Base-by-base conservation (phyloP, 2,888 invertebrate species). In the Siphlonurus alternatus region DNA sequence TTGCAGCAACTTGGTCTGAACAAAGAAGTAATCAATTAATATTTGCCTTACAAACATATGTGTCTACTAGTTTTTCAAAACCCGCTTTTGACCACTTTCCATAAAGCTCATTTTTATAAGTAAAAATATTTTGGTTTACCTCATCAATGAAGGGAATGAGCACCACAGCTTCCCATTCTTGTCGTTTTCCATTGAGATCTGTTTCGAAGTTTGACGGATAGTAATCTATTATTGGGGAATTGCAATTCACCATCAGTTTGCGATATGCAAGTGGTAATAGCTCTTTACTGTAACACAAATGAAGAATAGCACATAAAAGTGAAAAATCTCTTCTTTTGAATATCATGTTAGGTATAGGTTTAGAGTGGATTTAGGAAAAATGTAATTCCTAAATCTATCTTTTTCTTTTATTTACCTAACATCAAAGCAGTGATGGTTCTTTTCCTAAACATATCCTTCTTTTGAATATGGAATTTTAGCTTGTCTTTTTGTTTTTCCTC, bases 81-180 rank as follows among this genome's bases (percentile, higher is more conserved):
- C n/a, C n/a, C n/a, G n/a, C n/a, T n/a, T n/a, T n/a, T n/a, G n/a
- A n/a, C n/a, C n/a, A n/a, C n/a, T n/a, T n/a, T n/a, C n/a, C n/a
- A n/a, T n/a, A n/a, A n/a, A n/a, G n/a, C n/a, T n/a, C n/a, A n/a
- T n/a, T n/a, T n/a, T n/a, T n/a, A n/a, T n/a, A n/a, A n/a, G n/a
- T n/a, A n/a, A n/a, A n/a, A n/a, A n/a, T n/a, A n/a, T n/a, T n/a
- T n/a, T n/a, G n/a, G n/a, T n/a, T 10, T 38, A 76, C 86, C 78
- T 94, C 93, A 70, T 94, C 87, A 70, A 96, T 94, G 70, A 96
- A 94, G 0, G 95, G 95, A 72, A 96, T 90, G 1, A 95, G 79
- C 1, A 94, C 92, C 0, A 96, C 88, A 0, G 94, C 94, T 74
- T 96, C 97, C 97, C 98, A 98, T 68, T 95, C 95, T 72, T 94